Evolutionary conservation across 2,888 invertebrate genomes (phyloP).

Genomic region (Tenthredo scrophulariae): DNA sequence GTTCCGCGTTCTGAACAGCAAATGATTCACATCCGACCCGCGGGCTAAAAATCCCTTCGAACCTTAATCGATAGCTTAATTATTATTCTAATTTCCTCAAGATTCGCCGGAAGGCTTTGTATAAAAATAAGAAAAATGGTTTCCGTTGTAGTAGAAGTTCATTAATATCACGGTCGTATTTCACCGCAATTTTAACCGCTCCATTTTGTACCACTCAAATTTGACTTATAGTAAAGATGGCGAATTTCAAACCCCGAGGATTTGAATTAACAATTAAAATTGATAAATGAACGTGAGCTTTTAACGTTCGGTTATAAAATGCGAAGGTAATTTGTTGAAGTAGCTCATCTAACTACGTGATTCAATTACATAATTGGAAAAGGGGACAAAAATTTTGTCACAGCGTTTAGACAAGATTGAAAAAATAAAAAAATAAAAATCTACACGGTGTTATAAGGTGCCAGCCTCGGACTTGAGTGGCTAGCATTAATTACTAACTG

Average conservation of each 20-base stretch:
- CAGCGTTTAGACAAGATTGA: neutral
- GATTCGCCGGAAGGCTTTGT: neutral
- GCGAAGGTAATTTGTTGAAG: neutral
- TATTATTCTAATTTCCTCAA: neutral
- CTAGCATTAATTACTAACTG: neutral
- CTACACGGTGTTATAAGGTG: neutral
- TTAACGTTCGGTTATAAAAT: neutral
- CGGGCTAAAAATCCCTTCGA: neutral
- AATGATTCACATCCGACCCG: constrained; percentile 24
- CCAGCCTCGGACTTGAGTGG: neutral
- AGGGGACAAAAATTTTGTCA: neutral
- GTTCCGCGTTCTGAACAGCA: constrained; percentile 67
- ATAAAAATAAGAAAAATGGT: neutral
- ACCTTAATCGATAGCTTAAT: constrained; percentile 5
- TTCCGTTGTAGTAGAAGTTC: neutral
- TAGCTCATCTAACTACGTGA: constrained; percentile 13
- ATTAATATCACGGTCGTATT: neutral
- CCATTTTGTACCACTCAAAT: neutral
- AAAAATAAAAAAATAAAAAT: neutral
- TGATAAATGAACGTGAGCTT: constrained; percentile 17
- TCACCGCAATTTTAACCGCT: neutral
- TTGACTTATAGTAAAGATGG: neutral
- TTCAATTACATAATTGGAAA: constrained; percentile 15
- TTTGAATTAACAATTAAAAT: neutral
- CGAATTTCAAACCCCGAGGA: neutral